These are phyloP conservation scores for Chrysolina haemoptera DNA, from an alignment of 2,888 invertebrate genomes.

Conservation along the genomic window DNA sequence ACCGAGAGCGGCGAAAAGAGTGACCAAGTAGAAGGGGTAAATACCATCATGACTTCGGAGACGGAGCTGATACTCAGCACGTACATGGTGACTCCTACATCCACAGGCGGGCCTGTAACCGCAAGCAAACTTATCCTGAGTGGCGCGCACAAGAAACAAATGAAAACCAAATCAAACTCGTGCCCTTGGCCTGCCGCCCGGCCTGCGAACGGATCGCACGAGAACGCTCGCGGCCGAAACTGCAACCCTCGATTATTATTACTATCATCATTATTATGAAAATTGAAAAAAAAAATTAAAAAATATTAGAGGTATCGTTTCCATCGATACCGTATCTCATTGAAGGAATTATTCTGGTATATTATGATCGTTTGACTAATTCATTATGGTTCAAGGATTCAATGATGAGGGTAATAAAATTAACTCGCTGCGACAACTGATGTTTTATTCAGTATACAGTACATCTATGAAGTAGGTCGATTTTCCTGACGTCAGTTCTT, in stretches of 20 bases:
- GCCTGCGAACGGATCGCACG: conserved; percentile 61
- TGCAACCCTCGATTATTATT: conserved; percentile 39
- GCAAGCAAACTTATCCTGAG: conserved; percentile 58
- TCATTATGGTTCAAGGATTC: no score
- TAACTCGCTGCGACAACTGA: no score
- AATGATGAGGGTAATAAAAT: no score
- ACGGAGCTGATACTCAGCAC: conserved; percentile 98
- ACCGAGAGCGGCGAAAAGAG: conserved; percentile 41
- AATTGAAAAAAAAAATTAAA: no score
- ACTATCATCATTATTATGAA: conserved; percentile 31
- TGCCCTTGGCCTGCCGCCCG: conserved; percentile 67
- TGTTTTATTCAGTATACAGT: no score
- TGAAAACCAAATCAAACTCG: conserved; percentile 63
- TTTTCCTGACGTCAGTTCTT: no score
- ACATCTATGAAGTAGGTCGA: no score
- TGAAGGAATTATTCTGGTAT: neutral
- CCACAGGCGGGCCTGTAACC: conserved; percentile 94
- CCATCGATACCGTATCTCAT: neutral
- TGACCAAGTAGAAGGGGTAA: conserved; percentile 51
- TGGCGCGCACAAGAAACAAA: conserved; percentile 43
- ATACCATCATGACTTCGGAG: conserved; percentile 98
- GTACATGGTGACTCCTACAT: conserved; percentile 98
- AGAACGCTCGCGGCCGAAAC: conserved; percentile 44
- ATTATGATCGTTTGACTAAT: no score
- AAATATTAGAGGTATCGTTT: neutral